Conservation (phyloP, 1,140 invertebrate species). For the Batillaria attramentaria region DNA sequence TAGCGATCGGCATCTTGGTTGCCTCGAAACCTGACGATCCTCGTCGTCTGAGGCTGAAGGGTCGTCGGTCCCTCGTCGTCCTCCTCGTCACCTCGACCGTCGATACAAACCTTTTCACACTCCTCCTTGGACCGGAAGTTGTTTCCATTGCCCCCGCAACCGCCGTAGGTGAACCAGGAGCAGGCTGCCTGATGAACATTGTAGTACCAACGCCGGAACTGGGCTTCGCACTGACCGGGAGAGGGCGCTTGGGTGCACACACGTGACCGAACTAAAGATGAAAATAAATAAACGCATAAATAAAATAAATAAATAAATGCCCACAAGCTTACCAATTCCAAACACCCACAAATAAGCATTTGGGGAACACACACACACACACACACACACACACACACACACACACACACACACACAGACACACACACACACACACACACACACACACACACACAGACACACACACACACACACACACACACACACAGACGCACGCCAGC, state of each 20-base stretch:
- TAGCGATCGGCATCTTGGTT: background rate
- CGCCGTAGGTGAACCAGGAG: constrained; percentile 78
- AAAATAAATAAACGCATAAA: background rate
- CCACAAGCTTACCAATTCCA: background rate
- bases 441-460: background rate
- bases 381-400: background rate
- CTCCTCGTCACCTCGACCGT: background rate
- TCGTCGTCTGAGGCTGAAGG: background rate
- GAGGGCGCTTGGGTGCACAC: constrained; percentile 65
- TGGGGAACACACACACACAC: background rate
- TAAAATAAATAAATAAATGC: background rate
- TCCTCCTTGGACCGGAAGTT: constrained; percentile 73
- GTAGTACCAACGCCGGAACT: constrained; percentile 76
- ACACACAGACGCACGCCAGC: background rate
- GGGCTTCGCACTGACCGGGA: constrained; percentile 76
- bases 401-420: background rate
- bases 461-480: background rate
- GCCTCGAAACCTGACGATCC: background rate
- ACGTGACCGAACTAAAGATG: constrained; percentile 42
- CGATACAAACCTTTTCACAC: constrained; percentile 24
- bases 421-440: background rate
- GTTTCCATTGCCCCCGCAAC: constrained; percentile 81
- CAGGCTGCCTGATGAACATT: constrained; percentile 72
- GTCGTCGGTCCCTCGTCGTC: background rate
- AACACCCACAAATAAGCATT: background rate